These are phyloP conservation scores for Araneus ventricosus DNA, from an alignment of 1,140 invertebrate genomes.

Conservation along the genomic window DNA sequence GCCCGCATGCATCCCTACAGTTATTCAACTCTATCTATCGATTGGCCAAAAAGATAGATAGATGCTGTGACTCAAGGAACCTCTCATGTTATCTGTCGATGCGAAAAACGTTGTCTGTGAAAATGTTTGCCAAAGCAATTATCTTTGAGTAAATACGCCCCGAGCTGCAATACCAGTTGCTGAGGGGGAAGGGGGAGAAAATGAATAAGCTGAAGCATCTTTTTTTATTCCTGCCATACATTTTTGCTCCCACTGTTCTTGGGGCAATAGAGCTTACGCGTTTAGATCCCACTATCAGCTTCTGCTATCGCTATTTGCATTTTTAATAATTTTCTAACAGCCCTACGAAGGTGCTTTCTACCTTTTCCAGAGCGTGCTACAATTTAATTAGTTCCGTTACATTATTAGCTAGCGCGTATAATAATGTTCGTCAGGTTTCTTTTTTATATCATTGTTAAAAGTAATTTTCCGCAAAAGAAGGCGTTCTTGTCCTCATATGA, in stretches of 20 bases:
- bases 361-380: slow-evolving; percentile 54
- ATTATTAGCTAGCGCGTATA: slow-evolving; percentile 52
- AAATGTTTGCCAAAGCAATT: slow-evolving; percentile 75
- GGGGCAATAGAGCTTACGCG: slow-evolving; percentile 49
- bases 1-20: slow-evolving; percentile 48
- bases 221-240: slow-evolving; percentile 34
- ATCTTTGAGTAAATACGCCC: slow-evolving; percentile 72
- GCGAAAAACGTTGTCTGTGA: slow-evolving; percentile 74
- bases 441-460: slow-evolving; percentile 13
- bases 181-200: neutral
- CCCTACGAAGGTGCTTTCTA: neutral
- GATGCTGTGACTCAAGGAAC: slow-evolving; percentile 38
- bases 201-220: slow-evolving; percentile 61
- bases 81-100: slow-evolving; percentile 72
- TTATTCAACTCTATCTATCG: slow-evolving; percentile 45
- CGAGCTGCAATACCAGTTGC: slow-evolving; percentile 69
- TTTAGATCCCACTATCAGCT: slow-evolving; percentile 42
- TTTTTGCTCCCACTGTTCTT: slow-evolving; percentile 50
- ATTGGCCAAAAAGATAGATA: slow-evolving; percentile 34
- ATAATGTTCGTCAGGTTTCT: neutral
- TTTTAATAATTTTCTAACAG: slow-evolving; percentile 66
- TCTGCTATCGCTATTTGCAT: slow-evolving; percentile 70
- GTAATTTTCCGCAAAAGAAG: neutral
- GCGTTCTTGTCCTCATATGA: too few species aligned
- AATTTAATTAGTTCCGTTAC: slow-evolving; percentile 74